These are phyloP conservation scores for Anas bernieri DNA, from an alignment of 2,797 vertebrate species.

Conservation along the genomic window DNA sequence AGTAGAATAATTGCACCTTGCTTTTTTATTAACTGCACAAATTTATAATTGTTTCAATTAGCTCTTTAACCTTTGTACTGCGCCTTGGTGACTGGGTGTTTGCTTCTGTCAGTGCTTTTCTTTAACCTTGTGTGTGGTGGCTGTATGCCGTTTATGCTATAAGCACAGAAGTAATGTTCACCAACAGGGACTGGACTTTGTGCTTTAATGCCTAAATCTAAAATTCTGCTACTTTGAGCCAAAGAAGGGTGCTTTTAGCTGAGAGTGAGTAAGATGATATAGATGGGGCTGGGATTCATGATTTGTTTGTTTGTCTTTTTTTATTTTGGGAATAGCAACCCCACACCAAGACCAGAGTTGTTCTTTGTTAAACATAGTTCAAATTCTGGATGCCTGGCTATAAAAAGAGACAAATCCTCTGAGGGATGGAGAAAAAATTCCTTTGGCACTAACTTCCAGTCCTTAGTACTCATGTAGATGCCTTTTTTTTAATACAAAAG, in stretches of 20 bases:
- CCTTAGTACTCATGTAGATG: background rate
- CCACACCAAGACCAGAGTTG: background rate
- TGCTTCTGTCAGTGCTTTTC: background rate
- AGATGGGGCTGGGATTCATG: background rate
- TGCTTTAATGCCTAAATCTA: background rate
- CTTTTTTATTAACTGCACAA: background rate
- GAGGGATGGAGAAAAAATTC: background rate
- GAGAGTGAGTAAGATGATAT: background rate
- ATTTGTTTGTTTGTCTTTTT: background rate
- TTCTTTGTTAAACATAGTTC: background rate
- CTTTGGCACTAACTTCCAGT: slow-evolving; percentile 22
- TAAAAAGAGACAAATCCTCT: slow-evolving; percentile 20
- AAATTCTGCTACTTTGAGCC: background rate
- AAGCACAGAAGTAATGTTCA: background rate
- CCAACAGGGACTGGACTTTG: background rate
- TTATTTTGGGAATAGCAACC: background rate
- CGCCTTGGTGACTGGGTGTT: background rate
- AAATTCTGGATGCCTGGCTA: background rate
- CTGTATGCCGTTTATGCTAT: background rate
- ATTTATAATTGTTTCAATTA: background rate
- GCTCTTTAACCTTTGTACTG: background rate
- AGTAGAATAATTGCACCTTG: background rate
- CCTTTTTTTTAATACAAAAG: slow-evolving; percentile 18
- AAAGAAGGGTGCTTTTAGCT: background rate
- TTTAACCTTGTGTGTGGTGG: background rate